Base-by-base conservation (phyloP, 2,797 vertebrate species). In the Menidia menidia region DNA sequence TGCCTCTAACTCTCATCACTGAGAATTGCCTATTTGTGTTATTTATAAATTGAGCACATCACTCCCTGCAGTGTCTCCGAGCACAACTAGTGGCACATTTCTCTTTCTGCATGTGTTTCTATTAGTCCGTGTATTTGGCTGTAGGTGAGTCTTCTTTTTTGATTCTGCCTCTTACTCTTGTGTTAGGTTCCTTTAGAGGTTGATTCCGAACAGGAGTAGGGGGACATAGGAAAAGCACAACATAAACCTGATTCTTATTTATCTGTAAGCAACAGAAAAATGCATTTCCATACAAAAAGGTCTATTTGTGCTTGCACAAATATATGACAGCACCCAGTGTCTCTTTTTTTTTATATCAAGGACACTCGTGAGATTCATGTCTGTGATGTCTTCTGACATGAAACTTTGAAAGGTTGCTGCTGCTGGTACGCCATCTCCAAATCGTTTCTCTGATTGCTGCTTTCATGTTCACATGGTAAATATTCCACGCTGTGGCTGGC, bases 381-480 rank as follows among this genome's bases (percentile, higher is more conserved):
- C 39, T 56, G 52, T 12, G 2, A 45, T 56, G 35, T 44, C 47
- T 6, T 33, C 60, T 54, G 64, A 64, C 13, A 53, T 41, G 57
- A 81, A 69, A 64, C 56, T 25, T 30, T 14, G 14, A 43, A 64
- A 67, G 57, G 11, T 45, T 47, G 61, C 19, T 63, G n/a, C 54
- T 15, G 31, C 42, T 68, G 50, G 1, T 25, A 25, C 56, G 31
- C 25, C 43, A 73, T 73, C 75, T 75, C 48, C 35, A 67, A 25
- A 67, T 71, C 31, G 52, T 63, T 82, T 66, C 42, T 55, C 61
- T n/a, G 45, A 65, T 66, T 42, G 57, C 50, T 57, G 60, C 56
- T 42, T 68, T 70, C n/a, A 55, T 69, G 71, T 64, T 60, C 33
- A 48, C 66, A 58, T 32, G 31, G 58, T 64, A 69, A 82, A 83